Base-by-base conservation (phyloP, 2,797 vertebrate genomes). In the Tokudaia tokunoshimensis region DNA sequence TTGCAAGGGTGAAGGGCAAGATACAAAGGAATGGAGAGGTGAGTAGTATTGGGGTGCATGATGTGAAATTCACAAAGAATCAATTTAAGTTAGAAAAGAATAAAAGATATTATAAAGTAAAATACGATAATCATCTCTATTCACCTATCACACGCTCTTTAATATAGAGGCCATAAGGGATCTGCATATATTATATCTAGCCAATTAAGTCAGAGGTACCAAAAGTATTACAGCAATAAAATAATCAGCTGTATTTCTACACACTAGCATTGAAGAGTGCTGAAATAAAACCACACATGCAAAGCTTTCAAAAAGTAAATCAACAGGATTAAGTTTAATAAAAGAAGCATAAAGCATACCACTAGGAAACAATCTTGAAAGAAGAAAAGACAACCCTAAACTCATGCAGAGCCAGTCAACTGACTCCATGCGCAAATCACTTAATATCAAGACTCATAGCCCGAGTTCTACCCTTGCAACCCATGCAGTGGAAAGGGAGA, bases 211-310 rank as follows among this genome's bases (percentile, higher is more conserved):
- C 74, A 47, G 37, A 89, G 79, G 74, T n/a, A 15, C 7, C 61
- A 67, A 47, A 6, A 50, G 26, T 11, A 65, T 50, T 70, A 70
- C 1, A n/a, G 87, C 19, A 89, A 41, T 26, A 44, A 29, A 59
- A 61, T 4, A 29, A 61, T 61, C 57, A 41, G 57, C n/a, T 61
- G n/a, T 59, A 79, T 92, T 92, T 86, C 24, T 61, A 57, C 44
- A 75, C 0, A 72, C 10, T 44, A 82, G 3, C 50, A 92, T 61
- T 55, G 59, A 94, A 86, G 19, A 95, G 34, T 47, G 59, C 31
- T 80, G 90, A 91, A 84, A 96, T 81, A 97, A 93, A 91, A 83
- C 10, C 70, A 50, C 10, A 57, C 59, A 0, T 86, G 50, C 76
- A 90, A 75, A 1, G 80, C 79, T 47, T 89, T 55, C 22, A 59